Percentiles rank a stretch among this genome's conserved stretches.
phyloP scores from a whole-genome alignment of 2,888 invertebrate genomes.

The Gymnoscelis rufifasciata region DNA sequence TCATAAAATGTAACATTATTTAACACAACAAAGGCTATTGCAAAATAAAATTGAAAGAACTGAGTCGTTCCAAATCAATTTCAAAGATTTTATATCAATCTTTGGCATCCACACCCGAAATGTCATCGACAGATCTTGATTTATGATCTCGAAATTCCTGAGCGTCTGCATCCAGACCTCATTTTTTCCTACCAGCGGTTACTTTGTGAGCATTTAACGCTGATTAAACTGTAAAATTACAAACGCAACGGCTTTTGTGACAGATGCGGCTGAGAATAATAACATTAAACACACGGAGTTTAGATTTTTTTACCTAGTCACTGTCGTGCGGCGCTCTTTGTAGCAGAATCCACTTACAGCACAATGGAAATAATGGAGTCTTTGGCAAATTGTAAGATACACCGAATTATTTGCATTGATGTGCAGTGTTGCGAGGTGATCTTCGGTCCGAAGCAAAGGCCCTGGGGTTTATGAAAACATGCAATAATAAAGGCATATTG shows the following conservation, averaged over 20 bases:
- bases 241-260: slow-evolving; percentile 70
- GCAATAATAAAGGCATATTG: slow-evolving; percentile 55
- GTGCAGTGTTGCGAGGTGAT: slow-evolving; percentile 61
- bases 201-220: slow-evolving; percentile 75
- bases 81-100: slow-evolving; percentile 21
- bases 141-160: slow-evolving; percentile 62
- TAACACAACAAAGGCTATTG: background rate
- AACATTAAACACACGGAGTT: slow-evolving; percentile 69
- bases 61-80: slow-evolving; percentile 14
- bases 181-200: slow-evolving; percentile 60
- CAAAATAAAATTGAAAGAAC: background rate
- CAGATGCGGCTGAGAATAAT: slow-evolving; percentile 76
- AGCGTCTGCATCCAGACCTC: slow-evolving; percentile 47
- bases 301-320: slow-evolving; percentile 41
- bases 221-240: slow-evolving; percentile 80
- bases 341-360: slow-evolving; percentile 70
- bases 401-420: slow-evolving; percentile 74
- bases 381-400: slow-evolving; percentile 78
- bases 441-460: slow-evolving; percentile 51
- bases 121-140: slow-evolving; percentile 64
- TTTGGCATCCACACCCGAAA: slow-evolving; percentile 34
- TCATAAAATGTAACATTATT: background rate
- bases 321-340: slow-evolving; percentile 68
- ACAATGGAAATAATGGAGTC: slow-evolving; percentile 69
- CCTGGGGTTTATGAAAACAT: slow-evolving; percentile 73